phyloP scores from a whole-genome alignment of 2,797 vertebrate genomes.

The Hoplostethus mediterraneus region DNA sequence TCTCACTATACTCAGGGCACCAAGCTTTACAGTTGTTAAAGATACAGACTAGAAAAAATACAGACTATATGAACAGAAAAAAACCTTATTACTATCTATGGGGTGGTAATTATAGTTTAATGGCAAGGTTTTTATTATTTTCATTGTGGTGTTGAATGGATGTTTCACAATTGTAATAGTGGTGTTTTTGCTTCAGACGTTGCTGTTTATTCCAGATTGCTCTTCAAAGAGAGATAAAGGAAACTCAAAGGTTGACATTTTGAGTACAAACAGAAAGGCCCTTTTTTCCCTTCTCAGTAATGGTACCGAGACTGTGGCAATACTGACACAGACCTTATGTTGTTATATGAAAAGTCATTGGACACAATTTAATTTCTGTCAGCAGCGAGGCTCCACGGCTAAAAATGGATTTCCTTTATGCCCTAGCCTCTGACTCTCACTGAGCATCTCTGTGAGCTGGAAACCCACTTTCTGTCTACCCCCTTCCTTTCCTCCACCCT shows the following conservation, averaged over 20 bases:
- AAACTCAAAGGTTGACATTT: constrained; percentile 68
- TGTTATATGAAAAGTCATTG: constrained; percentile 83
- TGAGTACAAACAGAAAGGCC: constrained; percentile 61
- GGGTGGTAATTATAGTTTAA: neutral
- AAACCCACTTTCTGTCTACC: constrained; percentile 58
- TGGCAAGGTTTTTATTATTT: neutral
- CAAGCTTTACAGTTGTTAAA: neutral
- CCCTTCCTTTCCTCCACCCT: constrained; percentile 56
- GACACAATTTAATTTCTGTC: constrained; percentile 87
- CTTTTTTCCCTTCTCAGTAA: constrained; percentile 65
- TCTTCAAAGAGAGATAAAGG: constrained; percentile 49
- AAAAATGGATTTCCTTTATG: constrained; percentile 84
- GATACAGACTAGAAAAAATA: neutral
- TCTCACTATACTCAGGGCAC: neutral
- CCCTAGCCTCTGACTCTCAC: constrained; percentile 71
- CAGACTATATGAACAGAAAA: no score
- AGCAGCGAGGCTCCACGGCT: constrained; percentile 78
- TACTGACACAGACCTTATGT: constrained; percentile 80
- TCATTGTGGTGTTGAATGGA: constrained; percentile 4
- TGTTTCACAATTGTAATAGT: constrained; percentile 6
- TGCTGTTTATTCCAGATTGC: constrained; percentile 40
- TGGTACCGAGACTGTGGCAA: constrained; percentile 59
- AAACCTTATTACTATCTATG: neutral
- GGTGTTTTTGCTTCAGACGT: constrained; percentile 12
- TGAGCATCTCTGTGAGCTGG: constrained; percentile 73